Percentiles rank a stretch among this genome's conserved stretches.
phyloP scores from a whole-genome alignment of 2,888 invertebrate genomes.

The Nemotelus pantherinus region DNA sequence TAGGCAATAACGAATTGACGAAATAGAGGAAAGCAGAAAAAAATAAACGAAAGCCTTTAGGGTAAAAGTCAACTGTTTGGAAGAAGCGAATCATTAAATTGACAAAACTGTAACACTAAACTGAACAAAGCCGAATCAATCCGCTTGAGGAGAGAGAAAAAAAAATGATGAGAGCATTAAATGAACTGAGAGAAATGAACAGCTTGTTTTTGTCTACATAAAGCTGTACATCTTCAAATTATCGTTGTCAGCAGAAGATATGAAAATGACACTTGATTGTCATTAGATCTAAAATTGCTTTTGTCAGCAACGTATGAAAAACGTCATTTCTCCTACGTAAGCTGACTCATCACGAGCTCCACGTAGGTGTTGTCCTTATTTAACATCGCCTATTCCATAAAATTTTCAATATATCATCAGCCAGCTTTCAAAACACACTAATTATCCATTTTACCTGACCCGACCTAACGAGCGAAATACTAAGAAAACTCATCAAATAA shows the following conservation, averaged over 20 bases:
- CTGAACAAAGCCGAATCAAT: background rate
- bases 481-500: background rate
- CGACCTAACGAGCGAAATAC: background rate
- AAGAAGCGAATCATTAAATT: slow-evolving; percentile 31
- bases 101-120: slow-evolving; percentile 5
- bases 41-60: background rate
- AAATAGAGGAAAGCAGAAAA: background rate
- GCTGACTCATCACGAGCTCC: no score
- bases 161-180: background rate
- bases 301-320: no score
- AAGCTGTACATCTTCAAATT: background rate
- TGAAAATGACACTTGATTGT: background rate
- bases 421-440: background rate
- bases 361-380: no score
- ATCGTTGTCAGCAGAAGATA: slow-evolving; percentile 6
- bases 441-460: background rate
- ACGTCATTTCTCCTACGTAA: no score
- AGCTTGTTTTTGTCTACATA: background rate
- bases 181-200: background rate
- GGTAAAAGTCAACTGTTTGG: slow-evolving; percentile 23
- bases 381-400: no score
- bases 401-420: no score
- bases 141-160: background rate
- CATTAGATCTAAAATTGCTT: no score
- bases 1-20: background rate